phyloP scores from a whole-genome alignment of 2,797 vertebrate genomes.

The Geotrypetes seraphini region DNA sequence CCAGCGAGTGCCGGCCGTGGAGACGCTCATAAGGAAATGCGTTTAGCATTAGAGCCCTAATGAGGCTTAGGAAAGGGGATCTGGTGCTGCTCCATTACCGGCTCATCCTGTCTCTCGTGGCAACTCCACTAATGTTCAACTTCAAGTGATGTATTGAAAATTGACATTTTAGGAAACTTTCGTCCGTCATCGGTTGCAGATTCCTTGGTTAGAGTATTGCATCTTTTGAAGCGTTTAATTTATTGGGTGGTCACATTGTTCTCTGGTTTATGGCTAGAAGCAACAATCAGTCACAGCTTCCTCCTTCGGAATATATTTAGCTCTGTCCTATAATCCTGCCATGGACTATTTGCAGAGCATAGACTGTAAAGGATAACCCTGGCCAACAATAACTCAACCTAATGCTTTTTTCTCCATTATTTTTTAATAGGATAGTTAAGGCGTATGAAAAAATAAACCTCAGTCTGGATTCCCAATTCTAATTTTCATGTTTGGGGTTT shows the following conservation, averaged over 20 bases:
- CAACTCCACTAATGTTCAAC: no score
- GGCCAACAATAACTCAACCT: not conserved
- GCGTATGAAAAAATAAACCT: no score
- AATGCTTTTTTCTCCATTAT: no score
- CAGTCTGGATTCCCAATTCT: no score
- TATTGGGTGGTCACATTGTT: constrained; percentile 12
- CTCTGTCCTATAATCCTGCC: not conserved
- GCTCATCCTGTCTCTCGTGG: no score
- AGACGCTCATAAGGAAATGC: constrained; percentile 13
- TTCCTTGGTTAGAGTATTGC: no score
- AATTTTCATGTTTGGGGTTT: no score
- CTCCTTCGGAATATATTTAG: not conserved
- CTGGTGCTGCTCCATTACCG: constrained; percentile 20
- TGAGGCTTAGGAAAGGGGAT: constrained; percentile 28
- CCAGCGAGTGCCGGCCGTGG: constrained; percentile 13
- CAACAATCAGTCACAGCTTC: not conserved
- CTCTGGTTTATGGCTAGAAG: constrained; percentile 5
- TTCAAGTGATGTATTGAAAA: constrained; percentile 24
- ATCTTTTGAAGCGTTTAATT: constrained; percentile 14
- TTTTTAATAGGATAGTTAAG: no score
- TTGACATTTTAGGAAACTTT: no score
- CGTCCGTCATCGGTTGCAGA: no score
- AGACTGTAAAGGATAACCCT: no score
- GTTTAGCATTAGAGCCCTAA: constrained; percentile 33
- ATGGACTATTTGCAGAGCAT: no score